Evolutionary conservation across 2,113 vertebrate genomes (phyloP), one percentile per base, ranked within the genome.

Genomic region (Saguinus imperator): DNA sequence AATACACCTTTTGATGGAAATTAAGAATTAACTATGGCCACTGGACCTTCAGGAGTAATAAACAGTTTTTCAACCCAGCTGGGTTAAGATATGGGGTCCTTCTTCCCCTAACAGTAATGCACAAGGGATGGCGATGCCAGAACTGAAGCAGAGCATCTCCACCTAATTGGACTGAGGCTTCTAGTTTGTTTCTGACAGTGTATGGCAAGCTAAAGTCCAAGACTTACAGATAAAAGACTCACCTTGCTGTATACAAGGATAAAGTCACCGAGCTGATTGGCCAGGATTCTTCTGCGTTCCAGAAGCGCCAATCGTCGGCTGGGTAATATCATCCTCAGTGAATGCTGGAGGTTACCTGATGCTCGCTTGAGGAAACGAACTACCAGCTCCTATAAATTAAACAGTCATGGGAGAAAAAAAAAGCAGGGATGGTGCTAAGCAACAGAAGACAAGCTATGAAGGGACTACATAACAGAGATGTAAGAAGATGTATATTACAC

Each of bases 311-410:
- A 94, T 40, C 98, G 98, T 20, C 97, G 99, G 94, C 99, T 99
- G 81, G 99, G 99, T 72, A 99, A 94, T 16, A 99, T 98, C 98
- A 99, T 97, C 94, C 97, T 98, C 97, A 99, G 94, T 58, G 99
- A 99, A 92, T 99, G 99, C 43, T 99, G 99, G 37, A 99, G 99
- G 97, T 99, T 99, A 98, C 98, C 98, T 94, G 99, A 99, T 66
- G 99, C 99, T 97, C 99, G 98, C 96, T 98, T 99, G 97, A 99
- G 98, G 97, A 99, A 99, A 87, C 99, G 99, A 88, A 99, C 98
- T 91, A 99, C 99, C 76, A 99, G 98, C 93, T 99, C 99, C 99
- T 99, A 35, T 14, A 97, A 40, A 92, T 89, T 79, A 90, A 92
- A 95, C n/a, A 97, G 55, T 94, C n/a, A 92, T 6, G 37, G 89